phyloP scores from a whole-genome alignment of 2,888 invertebrate species.

The Diploptera punctata region DNA sequence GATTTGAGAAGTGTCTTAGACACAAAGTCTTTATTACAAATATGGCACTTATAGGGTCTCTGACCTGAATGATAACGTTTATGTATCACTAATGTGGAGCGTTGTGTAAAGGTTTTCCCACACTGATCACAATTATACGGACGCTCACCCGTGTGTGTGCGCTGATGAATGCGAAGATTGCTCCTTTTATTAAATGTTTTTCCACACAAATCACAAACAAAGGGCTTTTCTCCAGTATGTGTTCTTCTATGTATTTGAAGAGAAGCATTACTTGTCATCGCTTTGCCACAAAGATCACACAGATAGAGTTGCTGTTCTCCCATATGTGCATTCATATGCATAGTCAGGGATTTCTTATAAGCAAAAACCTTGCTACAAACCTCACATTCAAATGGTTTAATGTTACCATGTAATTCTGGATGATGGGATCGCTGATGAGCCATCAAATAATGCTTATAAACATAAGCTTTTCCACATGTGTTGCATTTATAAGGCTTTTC shows the following conservation, averaged over 20 bases:
- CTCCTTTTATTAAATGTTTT: constrained; percentile 26
- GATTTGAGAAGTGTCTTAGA: constrained; percentile 40
- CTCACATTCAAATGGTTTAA: constrained; percentile 34
- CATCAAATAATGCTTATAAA: constrained; percentile 34
- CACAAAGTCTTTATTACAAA: constrained; percentile 29
- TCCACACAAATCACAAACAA: constrained; percentile 46
- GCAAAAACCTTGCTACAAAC: constrained; percentile 37
- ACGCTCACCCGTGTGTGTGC: constrained; percentile 59
- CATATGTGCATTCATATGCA: constrained; percentile 36
- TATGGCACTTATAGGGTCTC: constrained; percentile 32
- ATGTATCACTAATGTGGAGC: constrained; percentile 60
- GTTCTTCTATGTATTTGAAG: constrained; percentile 31
- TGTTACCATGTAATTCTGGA: constrained; percentile 34
- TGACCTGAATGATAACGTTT: constrained; percentile 56
- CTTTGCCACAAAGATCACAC: constrained; percentile 33
- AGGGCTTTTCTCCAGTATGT: constrained; percentile 35
- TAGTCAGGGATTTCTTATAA: constrained; percentile 37
- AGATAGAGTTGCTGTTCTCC: constrained; percentile 28
- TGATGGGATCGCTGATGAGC: constrained; percentile 41
- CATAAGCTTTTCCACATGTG: constrained; percentile 38
- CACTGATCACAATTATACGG: constrained; percentile 60
- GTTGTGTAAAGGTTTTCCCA: constrained; percentile 60
- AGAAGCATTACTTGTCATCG: constrained; percentile 25
- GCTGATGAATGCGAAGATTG: constrained; percentile 30
- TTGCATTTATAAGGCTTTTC: constrained; percentile 38